These are phyloP conservation scores for Parotia lawesii DNA, from an alignment of 2,113 vertebrate species.

Conservation along the genomic window DNA sequence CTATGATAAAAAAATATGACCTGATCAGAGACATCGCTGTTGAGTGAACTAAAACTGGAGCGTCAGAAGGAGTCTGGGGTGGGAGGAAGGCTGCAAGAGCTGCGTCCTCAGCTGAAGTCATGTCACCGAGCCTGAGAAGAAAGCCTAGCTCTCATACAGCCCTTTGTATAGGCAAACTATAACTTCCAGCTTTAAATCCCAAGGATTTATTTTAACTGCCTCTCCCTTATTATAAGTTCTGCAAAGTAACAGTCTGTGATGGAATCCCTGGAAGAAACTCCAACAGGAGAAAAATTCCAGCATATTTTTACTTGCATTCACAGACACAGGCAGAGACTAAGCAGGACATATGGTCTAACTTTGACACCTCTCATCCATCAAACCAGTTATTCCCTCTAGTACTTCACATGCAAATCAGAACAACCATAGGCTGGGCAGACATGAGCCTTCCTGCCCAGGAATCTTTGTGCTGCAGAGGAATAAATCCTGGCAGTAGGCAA, in stretches of 20 bases:
- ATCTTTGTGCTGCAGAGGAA: not conserved
- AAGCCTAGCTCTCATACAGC: not conserved
- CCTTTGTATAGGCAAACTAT: not conserved
- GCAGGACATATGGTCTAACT: not conserved
- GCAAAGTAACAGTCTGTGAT: not conserved
- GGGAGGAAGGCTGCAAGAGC: not conserved
- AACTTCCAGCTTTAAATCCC: not conserved
- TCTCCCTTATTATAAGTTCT: not conserved
- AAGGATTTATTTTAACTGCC: conserved; percentile 9
- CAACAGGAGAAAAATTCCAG: not conserved
- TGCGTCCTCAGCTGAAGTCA: not conserved
- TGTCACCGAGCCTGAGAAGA: not conserved
- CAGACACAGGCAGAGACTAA: not conserved
- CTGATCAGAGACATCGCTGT: not conserved
- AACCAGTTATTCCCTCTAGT: not conserved
- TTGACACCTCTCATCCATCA: conserved; percentile 21
- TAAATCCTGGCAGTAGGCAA: not conserved
- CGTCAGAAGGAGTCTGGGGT: not conserved
- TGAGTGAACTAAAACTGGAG: not conserved
- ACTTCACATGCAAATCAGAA: conserved; percentile 20
- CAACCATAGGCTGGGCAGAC: conserved; percentile 16
- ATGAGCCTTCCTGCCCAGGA: conserved; percentile 28
- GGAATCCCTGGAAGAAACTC: not conserved
- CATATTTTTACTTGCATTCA: not conserved
- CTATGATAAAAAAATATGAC: not conserved